These are phyloP conservation scores for Xylota sylvarum DNA, from an alignment of 2,888 invertebrate species.

Conservation along the genomic window DNA sequence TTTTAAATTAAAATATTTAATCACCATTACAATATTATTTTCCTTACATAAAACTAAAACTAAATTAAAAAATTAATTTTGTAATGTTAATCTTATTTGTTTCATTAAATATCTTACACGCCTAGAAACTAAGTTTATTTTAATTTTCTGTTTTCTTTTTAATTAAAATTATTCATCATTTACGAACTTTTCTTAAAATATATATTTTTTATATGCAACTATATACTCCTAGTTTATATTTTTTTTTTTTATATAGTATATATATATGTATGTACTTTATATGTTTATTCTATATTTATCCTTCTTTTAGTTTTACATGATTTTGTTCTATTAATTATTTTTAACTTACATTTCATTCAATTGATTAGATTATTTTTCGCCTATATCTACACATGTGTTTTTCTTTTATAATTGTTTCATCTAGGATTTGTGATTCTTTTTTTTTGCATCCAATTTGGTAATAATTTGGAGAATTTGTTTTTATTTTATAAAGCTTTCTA, in stretches of 20 bases:
- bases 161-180: conserved; percentile 47
- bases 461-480: conserved; percentile 43
- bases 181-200: conserved; percentile 70
- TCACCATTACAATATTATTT: conserved; percentile 56
- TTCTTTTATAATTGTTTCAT: conserved; percentile 50
- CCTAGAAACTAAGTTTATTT: conserved; percentile 61
- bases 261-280: conserved; percentile 62
- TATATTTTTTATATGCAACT: conserved; percentile 45
- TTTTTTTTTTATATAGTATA: conserved; percentile 44
- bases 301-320: conserved; percentile 23
- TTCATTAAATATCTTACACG: conserved; percentile 72
- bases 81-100: conserved; percentile 61
- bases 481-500: conserved; percentile 73
- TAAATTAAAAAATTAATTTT: conserved; percentile 46
- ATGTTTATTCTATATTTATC: conserved; percentile 41
- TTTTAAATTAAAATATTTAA: conserved; percentile 58
- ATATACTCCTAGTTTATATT: conserved; percentile 29
- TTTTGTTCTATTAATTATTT: conserved; percentile 17
- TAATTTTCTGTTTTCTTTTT: conserved; percentile 29
- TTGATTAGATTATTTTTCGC: conserved; percentile 69
- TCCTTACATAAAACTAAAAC: conserved; percentile 69
- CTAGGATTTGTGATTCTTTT: conserved; percentile 67
- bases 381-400: conserved; percentile 59
- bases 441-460: conserved; percentile 34
- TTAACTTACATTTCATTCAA: conserved; percentile 33